Evolutionary conservation across 1,140 invertebrate species (phyloP).

Genomic region (Lepidurus arcticus): DNA sequence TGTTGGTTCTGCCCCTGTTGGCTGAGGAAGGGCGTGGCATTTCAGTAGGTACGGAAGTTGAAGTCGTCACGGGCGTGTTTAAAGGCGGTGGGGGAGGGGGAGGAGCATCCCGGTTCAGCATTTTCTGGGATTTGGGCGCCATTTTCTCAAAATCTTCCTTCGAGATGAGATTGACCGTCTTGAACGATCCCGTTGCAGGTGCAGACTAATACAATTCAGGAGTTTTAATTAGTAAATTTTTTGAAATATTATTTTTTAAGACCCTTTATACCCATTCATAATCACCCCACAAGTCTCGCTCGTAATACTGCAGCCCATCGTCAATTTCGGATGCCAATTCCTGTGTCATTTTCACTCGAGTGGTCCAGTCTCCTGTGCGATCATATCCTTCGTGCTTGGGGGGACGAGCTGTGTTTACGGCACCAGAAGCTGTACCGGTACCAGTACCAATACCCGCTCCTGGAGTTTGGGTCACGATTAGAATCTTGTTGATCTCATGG

Average conservation of each 20-base stretch:
- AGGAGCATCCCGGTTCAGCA: slow-evolving; percentile 45
- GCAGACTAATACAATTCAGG: not conserved
- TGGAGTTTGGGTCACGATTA: slow-evolving; percentile 87
- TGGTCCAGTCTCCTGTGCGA: slow-evolving; percentile 75
- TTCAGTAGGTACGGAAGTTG: slow-evolving; percentile 35
- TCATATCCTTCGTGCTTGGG: slow-evolving; percentile 83
- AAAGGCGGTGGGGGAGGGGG: slow-evolving; percentile 66
- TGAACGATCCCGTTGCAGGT: slow-evolving; percentile 53
- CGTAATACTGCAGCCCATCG: slow-evolving; percentile 90
- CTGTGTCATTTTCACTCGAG: slow-evolving; percentile 83
- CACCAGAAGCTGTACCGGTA: slow-evolving; percentile 40
- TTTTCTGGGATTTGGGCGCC: slow-evolving; percentile 55
- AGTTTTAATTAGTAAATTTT: not conserved
- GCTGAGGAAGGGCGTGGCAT: not conserved
- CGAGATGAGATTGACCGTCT: slow-evolving; percentile 82
- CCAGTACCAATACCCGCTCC: slow-evolving; percentile 41
- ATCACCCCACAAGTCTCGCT: slow-evolving; percentile 75
- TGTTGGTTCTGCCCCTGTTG: slow-evolving; percentile 33
- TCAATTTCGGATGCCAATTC: slow-evolving; percentile 90
- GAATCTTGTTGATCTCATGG: slow-evolving; percentile 84
- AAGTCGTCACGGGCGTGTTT: slow-evolving; percentile 38
- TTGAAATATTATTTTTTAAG: slow-evolving; percentile 24
- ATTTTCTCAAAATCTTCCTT: slow-evolving; percentile 82
- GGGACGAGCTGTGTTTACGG: slow-evolving; percentile 47
- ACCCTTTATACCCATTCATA: slow-evolving; percentile 40